Conservation (phyloP, 2,888 invertebrate genomes). For the Ophion ellenae region DNA sequence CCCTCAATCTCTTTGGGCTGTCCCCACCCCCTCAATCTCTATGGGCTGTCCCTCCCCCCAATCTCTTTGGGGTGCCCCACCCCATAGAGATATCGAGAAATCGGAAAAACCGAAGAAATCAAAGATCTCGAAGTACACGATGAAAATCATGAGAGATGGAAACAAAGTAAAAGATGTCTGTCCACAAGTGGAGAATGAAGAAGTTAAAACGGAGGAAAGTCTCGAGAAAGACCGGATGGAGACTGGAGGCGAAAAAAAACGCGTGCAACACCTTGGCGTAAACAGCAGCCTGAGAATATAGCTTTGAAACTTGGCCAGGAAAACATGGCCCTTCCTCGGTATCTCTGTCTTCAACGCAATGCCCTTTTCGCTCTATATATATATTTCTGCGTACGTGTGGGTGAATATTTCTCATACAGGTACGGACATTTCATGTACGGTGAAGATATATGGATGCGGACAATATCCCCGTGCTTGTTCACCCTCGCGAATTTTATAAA, state of each 20-base stretch:
- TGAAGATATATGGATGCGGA: conserved; percentile 22
- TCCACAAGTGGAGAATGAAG: conserved; percentile 43
- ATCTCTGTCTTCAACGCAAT: conserved; percentile 51
- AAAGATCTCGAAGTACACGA: conserved; percentile 29
- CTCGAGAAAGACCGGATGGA: conserved; percentile 20
- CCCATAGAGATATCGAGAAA: neutral
- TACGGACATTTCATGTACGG: neutral
- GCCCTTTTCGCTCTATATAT: conserved; percentile 37
- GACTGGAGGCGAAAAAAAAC: conserved; percentile 24
- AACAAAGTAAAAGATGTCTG: conserved; percentile 54
- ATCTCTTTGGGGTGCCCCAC: no score
- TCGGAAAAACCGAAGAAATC: neutral
- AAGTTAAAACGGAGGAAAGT: conserved; percentile 42
- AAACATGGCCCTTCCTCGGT: conserved; percentile 54
- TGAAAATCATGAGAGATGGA: conserved; percentile 38
- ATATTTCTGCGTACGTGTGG: neutral
- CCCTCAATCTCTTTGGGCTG: no score
- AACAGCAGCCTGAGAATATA: conserved; percentile 53
- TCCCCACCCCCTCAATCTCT: no score
- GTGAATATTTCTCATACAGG: conserved; percentile 4
- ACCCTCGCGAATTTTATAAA: conserved; percentile 62
- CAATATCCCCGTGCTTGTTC: conserved; percentile 44
- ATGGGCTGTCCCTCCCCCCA: no score
- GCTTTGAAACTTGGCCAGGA: conserved; percentile 57
- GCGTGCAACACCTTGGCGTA: conserved; percentile 60